Base-by-base conservation (phyloP, 1,140 invertebrate genomes). In the Archegozetes longisetosus region DNA sequence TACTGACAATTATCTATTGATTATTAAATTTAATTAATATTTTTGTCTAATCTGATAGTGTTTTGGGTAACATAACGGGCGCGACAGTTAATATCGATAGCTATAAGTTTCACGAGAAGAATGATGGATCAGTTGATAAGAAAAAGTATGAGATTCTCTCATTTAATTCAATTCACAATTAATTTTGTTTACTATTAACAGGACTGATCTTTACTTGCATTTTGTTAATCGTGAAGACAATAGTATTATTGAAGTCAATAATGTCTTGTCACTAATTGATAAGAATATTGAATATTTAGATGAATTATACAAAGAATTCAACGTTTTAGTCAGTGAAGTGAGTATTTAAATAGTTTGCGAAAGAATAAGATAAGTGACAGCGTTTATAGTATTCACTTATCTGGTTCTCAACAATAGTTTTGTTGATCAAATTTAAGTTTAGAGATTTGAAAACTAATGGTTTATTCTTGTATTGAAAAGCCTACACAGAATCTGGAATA, bases 21-120 rank as follows among this genome's bases (percentile, higher is more conserved):
- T 57, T 27, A 20, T 27, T 51, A 20, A 47, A 3, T 3, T 51
- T 46, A 47, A 47, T 1, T 50, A 55, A 9, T 25, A 55, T 29
- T 29, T 60, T 60, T 57, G 27, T 9, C n/a, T 12, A 54, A 22
- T 27, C 54, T 27, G 55, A 47, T 64, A 87, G 85, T 64, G 78
- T 80, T 49, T 71, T 91, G 24, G 80, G 83, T 1, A 86, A 85
- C 67, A 86, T 93, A 0, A 92, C 90, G 0, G 84, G 84, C 23
- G 83, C 86, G 0, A 87, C 92, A 61, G 90, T 95, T 2, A 95
- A 95, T 68, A 82, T 94, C 1, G 91, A 96, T 69, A 86, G 89
- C 66, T 87, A 89, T 64, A 84, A 87, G 69, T 85, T 89, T 29
- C 91, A 96, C 70, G 86, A 89, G 68, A 91, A 92, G 69, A 80